Conservation (phyloP, 2,888 invertebrate genomes). For the Alviniconcha strummeri region DNA sequence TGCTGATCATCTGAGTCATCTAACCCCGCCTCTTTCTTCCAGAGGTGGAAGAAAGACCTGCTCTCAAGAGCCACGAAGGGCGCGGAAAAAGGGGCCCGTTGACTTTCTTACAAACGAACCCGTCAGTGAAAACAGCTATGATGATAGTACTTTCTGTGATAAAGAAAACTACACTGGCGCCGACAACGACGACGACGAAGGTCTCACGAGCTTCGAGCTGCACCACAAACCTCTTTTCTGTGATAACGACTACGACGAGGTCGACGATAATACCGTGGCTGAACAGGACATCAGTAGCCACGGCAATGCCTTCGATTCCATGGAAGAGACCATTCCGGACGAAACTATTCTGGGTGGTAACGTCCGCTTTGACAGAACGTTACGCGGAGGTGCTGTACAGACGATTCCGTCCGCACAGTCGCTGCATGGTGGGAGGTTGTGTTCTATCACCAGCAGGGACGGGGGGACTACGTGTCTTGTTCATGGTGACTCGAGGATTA, state of each 20-base stretch:
- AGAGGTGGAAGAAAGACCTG: too few species aligned
- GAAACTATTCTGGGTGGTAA: background rate
- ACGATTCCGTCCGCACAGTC: background rate
- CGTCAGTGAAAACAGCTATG: too few species aligned
- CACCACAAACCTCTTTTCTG: background rate
- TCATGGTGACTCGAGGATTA: background rate
- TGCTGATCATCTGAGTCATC: too few species aligned
- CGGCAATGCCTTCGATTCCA: too few species aligned
- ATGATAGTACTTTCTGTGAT: too few species aligned
- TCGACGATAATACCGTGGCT: background rate
- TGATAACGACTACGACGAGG: background rate
- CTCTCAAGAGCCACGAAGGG: too few species aligned
- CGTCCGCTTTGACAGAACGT: background rate
- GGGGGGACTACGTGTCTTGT: background rate
- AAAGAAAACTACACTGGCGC: too few species aligned
- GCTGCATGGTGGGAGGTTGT: background rate
- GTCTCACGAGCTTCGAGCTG: slow-evolving; percentile 1
- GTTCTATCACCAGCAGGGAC: background rate
- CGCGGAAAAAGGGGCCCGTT: too few species aligned
- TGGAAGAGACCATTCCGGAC: background rate
- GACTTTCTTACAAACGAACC: too few species aligned
- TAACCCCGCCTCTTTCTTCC: too few species aligned
- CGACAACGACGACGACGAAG: background rate
- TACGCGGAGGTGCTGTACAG: background rate
- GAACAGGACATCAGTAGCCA: too few species aligned